A percentile compares a stretch with the other conserved stretches of the same genome.
phyloP scores from a whole-genome alignment of 2,797 vertebrate genomes.

The Coreius guichenoti region DNA sequence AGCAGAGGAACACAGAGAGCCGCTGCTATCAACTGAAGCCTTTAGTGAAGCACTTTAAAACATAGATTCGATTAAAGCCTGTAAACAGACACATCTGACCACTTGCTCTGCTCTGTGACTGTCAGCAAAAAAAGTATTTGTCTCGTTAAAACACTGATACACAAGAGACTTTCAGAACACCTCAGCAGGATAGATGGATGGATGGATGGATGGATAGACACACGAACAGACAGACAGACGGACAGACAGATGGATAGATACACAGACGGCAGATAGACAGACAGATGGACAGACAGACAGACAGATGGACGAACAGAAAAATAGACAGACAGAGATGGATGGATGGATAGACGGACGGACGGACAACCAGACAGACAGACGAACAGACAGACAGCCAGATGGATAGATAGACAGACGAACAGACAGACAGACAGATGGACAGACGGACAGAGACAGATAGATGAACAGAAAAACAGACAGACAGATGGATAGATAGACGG shows the following conservation, averaged over 20 bases:
- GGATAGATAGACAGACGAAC: rapidly evolving
- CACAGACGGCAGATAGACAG: no score
- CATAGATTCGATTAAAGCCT: slow-evolving; percentile 41
- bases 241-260: no score
- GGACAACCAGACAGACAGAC: no score
- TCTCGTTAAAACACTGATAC: not conserved
- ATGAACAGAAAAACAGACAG: not conserved
- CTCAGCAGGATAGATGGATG: not conserved
- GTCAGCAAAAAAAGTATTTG: slow-evolving; percentile 7
- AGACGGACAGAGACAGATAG: no score
- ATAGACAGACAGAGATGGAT: no score
- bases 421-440: rapidly evolving
- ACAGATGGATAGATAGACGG: rapidly evolving
- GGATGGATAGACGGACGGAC: no score
- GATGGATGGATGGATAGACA: no score
- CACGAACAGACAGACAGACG: not conserved
- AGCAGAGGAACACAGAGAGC: slow-evolving; percentile 32
- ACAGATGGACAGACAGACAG: no score
- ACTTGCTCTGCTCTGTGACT: slow-evolving; percentile 8
- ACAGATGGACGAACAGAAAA: no score
- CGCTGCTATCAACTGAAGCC: slow-evolving; percentile 6
- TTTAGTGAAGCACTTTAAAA: slow-evolving; percentile 49
- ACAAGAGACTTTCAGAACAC: not conserved
- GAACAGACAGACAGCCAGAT: no score
- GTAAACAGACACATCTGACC: slow-evolving; percentile 30